Evolutionary conservation across 2,797 vertebrate species (phyloP), one percentile per base, ranked within the genome.

Genomic region (Takifugu ocellatus): DNA sequence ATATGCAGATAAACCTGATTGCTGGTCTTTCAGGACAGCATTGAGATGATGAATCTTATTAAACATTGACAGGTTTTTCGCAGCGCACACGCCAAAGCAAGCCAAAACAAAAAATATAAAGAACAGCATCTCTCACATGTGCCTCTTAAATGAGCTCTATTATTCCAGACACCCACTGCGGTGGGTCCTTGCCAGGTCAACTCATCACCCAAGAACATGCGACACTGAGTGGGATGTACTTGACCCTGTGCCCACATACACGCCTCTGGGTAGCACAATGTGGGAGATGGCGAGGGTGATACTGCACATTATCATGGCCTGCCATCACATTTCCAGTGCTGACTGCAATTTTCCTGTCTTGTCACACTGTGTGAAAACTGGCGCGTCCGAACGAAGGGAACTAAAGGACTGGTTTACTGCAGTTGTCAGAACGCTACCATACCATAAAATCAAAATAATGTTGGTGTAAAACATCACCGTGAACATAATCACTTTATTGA

Each of bases 231-330:
- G 75, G 83, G 84, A 74, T 60, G 72, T 54, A 17, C 70, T 84
- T 85, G 82, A 87, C 84, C 87, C 68, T 66, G 71, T 79, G 71
- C 52, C 12, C 36, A 39, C 71, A 72, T 61, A 61, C 59, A 75
- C 48, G 64, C 78, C 75, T 81, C 65, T 75, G 72, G 70, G 70
- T 65, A 10, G 16, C 44, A 21, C 44, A 75, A 39, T 16, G 59
- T 57, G 77, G 56, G 53, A 50, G 59, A 54, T 50, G 16, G 43
- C 0, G 43, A 56, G 78, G 24, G 70, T 50, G 16, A 29, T 63
- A 72, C 66, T 51, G 27, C 62, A 27, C 63, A 69, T 77, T 56
- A 69, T 56, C 59, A 74, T 59, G 42, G 52, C 73, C 54, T 59
- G 25, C 24, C 33, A 25, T 10, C 6, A 43, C 7, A 29, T 17